Evolutionary conservation across 1,140 invertebrate species (phyloP), one percentile per base, ranked within the genome.

Genomic region (Oncopeltus fasciatus): DNA sequence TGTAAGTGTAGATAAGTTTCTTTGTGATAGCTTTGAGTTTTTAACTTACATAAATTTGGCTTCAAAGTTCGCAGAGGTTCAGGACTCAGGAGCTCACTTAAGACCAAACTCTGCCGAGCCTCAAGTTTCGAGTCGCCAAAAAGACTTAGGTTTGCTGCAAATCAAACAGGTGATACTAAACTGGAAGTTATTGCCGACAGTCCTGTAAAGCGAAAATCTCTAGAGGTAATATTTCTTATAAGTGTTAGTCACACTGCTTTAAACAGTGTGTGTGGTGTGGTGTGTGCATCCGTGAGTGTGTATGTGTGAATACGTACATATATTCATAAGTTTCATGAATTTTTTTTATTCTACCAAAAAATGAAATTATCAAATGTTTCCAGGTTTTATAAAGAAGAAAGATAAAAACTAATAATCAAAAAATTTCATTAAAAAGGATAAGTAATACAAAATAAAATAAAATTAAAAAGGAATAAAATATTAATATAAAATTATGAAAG

Each of bases 41-140:
- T n/a, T n/a, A n/a, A n/a, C n/a, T n/a, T n/a, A n/a, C n/a, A n/a
- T n/a, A n/a, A n/a, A n/a, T n/a, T n/a, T n/a, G n/a, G n/a, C n/a
- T n/a, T n/a, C n/a, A n/a, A n/a, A n/a, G n/a, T n/a, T n/a, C n/a
- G 49, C 4, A 24, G 20, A 53, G 18, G 24, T 16, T 24, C 20
- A 24, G 49, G 49, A 53, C 21, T 31, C n/a, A 31, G 60, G 24
- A 46, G 61, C 33, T 28, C 33, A 28, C 16, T 59, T 18, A 59
- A 59, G 28, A 59, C 61, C 33, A 56, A 38, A 20, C 59, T 79
- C 3, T 69, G 74, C 14, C 76, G 86, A 61, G 87, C 84, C 67
- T 84, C 83, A 57, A 88, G 86, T 69, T 77, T 87, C 65, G 87
- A 90, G 70, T 89, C 86, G 26, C 86, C 86, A 24, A 89, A 90